Evolutionary conservation across 2,797 vertebrate genomes (phyloP), one percentile per base, ranked within the genome.

Genomic region (Mus minutoides): DNA sequence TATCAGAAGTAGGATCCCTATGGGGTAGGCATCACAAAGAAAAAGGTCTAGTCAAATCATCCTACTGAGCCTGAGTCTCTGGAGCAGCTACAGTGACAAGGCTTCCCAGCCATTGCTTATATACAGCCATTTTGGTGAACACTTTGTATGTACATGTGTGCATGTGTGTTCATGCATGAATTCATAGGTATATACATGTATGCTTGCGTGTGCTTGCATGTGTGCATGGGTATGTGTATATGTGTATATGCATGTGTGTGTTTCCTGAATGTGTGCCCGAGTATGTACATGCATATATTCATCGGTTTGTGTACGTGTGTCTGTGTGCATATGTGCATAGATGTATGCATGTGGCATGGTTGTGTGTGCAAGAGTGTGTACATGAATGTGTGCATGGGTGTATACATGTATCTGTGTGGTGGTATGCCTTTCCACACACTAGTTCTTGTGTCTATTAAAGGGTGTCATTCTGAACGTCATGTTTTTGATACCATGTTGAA

Each of bases 101-200:
- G 2, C 0, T 29, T 73, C 52, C 46, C 10, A 3, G 2, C 17
- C 40, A 60, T 26, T 46, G 6, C 1, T 31, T 21, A 6, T 4
- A 52, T 34, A 56, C 8, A 2, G 17, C 5, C 16, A 40, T 62
- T 69, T 90, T 73, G 49, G 34, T 19, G 4, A 16, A 69, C 12
- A 49, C 16, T 76, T 54, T 40, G 22, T 22, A 29, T 43, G 13
- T 73, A 71, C 26, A 13, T 58, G 21, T 37, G 12, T 37, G 19
- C n/a, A 56, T 56, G 54, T 40, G 37, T 80, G 34, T 37, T 24
- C 52, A 37, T 80, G n/a, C 34, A 24, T 56, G 34, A 14, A 16
- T 49, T 14, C 43, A 31, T 77, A 31, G 26, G 14, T 77, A n/a
- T 43, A 11, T 60, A 58, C 19, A 4, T 60, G 3, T 40, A 3